phyloP scores from a whole-genome alignment of 2,888 invertebrate species.

The Dryobotodes eremita region DNA sequence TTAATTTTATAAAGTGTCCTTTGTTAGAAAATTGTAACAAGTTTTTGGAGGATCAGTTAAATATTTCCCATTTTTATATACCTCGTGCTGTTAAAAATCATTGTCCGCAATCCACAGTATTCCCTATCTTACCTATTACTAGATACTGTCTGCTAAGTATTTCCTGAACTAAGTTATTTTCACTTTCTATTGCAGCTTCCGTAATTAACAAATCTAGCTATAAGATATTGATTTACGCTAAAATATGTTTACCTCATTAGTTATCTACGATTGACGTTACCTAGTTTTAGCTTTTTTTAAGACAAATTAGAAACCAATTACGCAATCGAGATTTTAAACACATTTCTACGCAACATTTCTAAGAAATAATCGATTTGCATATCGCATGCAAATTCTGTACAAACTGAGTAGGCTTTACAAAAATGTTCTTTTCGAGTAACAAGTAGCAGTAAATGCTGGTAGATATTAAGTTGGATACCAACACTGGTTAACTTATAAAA shows the following conservation, averaged over 20 bases:
- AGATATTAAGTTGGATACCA: background rate
- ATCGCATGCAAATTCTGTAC: constrained; percentile 32
- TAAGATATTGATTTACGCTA: background rate
- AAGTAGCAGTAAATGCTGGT: background rate
- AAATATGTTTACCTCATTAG: background rate
- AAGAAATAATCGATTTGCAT: constrained; percentile 28
- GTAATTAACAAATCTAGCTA: background rate
- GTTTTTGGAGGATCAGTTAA: too few species aligned
- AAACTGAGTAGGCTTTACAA: constrained; percentile 4
- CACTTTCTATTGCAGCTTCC: background rate
- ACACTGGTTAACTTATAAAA: background rate
- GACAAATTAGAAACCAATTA: background rate
- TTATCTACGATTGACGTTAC: background rate
- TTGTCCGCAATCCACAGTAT: too few species aligned
- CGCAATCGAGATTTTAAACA: background rate
- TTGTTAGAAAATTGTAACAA: too few species aligned
- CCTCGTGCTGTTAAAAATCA: too few species aligned
- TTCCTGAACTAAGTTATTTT: background rate
- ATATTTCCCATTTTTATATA: too few species aligned
- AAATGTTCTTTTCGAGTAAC: constrained; percentile 31
- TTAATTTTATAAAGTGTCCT: too few species aligned
- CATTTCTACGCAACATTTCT: constrained; percentile 20
- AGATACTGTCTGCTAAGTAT: too few species aligned
- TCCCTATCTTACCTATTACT: too few species aligned
- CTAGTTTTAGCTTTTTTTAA: constrained; percentile 1